phyloP scores from a whole-genome alignment of 2,113 vertebrate species.

The Vimba vimba region DNA sequence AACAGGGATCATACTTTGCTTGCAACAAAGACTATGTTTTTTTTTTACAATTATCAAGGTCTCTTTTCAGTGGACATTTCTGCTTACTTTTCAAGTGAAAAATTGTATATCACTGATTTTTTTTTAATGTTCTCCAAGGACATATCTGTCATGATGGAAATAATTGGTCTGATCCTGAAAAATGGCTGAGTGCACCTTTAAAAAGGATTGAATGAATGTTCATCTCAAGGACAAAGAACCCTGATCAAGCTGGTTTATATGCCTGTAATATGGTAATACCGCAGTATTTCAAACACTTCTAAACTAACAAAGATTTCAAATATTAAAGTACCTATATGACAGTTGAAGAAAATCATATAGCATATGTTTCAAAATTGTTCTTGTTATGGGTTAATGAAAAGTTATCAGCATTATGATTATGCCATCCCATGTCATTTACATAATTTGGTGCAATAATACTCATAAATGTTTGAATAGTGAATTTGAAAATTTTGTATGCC shows the following conservation, averaged over 20 bases:
- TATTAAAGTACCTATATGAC: conserved; percentile 26
- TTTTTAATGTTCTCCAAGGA: background rate
- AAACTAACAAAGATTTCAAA: conserved; percentile 36
- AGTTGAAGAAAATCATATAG: conserved; percentile 45
- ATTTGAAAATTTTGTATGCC: conserved; percentile 15
- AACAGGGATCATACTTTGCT: background rate
- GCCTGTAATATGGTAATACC: conserved; percentile 18
- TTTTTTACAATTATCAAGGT: background rate
- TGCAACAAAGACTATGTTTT: background rate
- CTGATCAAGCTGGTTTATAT: conserved; percentile 6
- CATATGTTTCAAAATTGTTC: conserved; percentile 55
- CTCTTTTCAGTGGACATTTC: conserved; percentile 17
- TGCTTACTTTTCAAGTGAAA: background rate
- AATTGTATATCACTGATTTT: background rate
- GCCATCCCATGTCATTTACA: conserved; percentile 41
- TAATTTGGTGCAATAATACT: conserved; percentile 59
- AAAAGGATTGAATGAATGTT: conserved; percentile 1
- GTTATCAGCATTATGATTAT: conserved; percentile 37
- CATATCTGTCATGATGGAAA: background rate
- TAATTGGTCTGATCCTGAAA: conserved; percentile 21
- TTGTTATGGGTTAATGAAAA: conserved; percentile 33
- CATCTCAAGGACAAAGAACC: conserved; percentile 35
- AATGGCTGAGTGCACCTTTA: conserved; percentile 15
- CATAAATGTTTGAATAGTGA: conserved; percentile 34
- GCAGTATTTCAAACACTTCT: conserved; percentile 30